Percentiles rank a stretch among this genome's conserved stretches.
Conservation (phyloP, 1,140 invertebrate genomes). For the Colletes gigas region DNA sequence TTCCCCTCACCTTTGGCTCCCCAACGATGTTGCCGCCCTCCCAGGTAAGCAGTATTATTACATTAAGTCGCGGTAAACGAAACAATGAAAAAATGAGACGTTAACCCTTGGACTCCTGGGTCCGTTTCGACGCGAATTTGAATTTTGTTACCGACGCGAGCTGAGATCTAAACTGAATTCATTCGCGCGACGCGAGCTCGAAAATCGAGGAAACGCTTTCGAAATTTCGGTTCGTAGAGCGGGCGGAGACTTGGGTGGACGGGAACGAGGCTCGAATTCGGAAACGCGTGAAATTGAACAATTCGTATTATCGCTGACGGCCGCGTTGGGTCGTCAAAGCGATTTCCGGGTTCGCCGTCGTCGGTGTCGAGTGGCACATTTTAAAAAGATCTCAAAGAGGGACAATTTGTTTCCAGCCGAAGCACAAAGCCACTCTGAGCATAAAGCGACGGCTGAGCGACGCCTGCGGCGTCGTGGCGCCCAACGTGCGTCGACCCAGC, state of each 20-base stretch:
- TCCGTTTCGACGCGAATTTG: too few species aligned
- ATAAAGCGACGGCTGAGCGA: constrained; percentile 90
- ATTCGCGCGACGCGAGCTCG: neutral
- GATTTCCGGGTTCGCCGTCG: neutral
- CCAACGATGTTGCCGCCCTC: constrained; percentile 86
- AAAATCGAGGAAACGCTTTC: neutral
- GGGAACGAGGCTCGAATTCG: constrained; percentile 25
- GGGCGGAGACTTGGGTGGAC: neutral
- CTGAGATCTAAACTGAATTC: neutral
- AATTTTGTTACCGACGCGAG: too few species aligned
- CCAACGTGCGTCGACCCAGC: constrained; percentile 90
- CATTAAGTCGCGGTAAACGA: neutral
- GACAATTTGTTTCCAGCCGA: constrained; percentile 81
- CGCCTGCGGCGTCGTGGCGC: constrained; percentile 91
- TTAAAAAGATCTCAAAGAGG: constrained; percentile 28
- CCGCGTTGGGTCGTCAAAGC: neutral
- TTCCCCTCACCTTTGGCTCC: constrained; percentile 84
- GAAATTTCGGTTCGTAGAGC: constrained; percentile 2
- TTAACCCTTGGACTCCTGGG: too few species aligned
- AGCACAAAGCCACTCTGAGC: constrained; percentile 88
- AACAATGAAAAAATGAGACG: too few species aligned
- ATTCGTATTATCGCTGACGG: neutral
- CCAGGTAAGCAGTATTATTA: constrained; percentile 75
- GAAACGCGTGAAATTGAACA: constrained; percentile 14
- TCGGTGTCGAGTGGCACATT: constrained; percentile 8